Evolutionary conservation across 1,140 invertebrate species (phyloP).

Genomic region (Venturia canescens): DNA sequence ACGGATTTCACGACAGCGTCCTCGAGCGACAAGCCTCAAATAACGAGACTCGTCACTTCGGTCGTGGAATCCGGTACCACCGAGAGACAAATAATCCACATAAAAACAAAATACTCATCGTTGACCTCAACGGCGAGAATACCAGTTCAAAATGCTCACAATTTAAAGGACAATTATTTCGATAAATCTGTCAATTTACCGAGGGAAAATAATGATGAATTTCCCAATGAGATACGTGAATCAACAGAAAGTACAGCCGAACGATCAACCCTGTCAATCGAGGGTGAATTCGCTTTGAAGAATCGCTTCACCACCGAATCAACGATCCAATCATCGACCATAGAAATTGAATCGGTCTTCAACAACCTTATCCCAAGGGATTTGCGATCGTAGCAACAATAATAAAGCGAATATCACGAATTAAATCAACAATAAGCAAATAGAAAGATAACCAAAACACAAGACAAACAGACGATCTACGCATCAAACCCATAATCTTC

Average conservation of each 20-base stretch:
- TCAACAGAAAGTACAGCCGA: constrained; percentile 65
- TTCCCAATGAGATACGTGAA: constrained; percentile 67
- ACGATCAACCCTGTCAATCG: constrained; percentile 71
- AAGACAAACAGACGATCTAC: not conserved
- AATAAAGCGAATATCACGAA: not conserved
- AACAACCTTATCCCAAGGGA: constrained; percentile 66
- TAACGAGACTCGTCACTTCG: constrained; percentile 75
- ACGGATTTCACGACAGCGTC: constrained; percentile 58
- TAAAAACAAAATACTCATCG: constrained; percentile 74
- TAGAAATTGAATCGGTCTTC: constrained; percentile 75
- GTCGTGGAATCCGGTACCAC: constrained; percentile 75
- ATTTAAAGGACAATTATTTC: constrained; percentile 33
- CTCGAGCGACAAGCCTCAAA: constrained; percentile 62
- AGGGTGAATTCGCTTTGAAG: constrained; percentile 65
- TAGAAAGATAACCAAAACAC: not conserved
- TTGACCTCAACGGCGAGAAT: constrained; percentile 67
- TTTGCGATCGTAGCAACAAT: constrained; percentile 23
- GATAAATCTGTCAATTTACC: constrained; percentile 43
- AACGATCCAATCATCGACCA: constrained; percentile 72
- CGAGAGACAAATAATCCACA: constrained; percentile 74
- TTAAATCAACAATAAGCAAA: not conserved
- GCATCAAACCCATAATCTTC: not conserved
- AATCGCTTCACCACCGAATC: constrained; percentile 68
- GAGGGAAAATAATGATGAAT: constrained; percentile 52
- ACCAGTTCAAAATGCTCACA: constrained; percentile 57